Evolutionary conservation across 2,113 vertebrate species (phyloP), one percentile per base, ranked within the genome.

Genomic region (Tupaia tana): DNA sequence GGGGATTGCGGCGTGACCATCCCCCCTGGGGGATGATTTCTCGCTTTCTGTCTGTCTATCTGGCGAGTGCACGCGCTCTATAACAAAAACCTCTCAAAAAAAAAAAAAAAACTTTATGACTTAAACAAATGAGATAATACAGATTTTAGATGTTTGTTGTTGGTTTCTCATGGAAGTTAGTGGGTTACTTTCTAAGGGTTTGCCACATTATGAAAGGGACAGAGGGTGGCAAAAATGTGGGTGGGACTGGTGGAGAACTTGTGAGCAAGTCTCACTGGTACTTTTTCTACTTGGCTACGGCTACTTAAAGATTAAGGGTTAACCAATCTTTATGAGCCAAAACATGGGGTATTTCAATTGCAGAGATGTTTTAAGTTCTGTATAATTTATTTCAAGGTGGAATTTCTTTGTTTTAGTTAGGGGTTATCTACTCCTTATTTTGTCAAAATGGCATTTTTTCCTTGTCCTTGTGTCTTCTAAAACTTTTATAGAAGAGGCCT

Each of bases 401-500:
- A 84, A 59, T 95, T 91, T 93, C 74, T 90, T 81, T 6, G 12
- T 84, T 92, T 84, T 87, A 74, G 59, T 83, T 95, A 75, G 86
- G 24, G 8, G 22, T 92, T 89, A 79, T 69, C 20, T 34, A 75
- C 24, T 63, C 8, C 54, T 80, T 69, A 27, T 29, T 87, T 85
- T n/a, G 31, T 69, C 7, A 63, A 92, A 74, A 75, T 56, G 9
- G 1, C 64, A 3, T 29, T 84, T 82, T 82, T 85, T 95, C 16
- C 34, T 90, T 78, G 29, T 20, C 24, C 84, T 80, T 66, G 3
- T 91, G 43, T 80, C 70, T 81, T 91, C 78, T 85, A 61, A 83
- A 71, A 84, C 54, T 77, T 90, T 52, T 64, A 78, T 96, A 90
- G 82, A 78, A 43, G 70, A 86, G 56, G 9, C 5, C 16, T 93